Evolutionary conservation across 2,888 invertebrate genomes (phyloP).

Genomic region (Argyra leucocephala): DNA sequence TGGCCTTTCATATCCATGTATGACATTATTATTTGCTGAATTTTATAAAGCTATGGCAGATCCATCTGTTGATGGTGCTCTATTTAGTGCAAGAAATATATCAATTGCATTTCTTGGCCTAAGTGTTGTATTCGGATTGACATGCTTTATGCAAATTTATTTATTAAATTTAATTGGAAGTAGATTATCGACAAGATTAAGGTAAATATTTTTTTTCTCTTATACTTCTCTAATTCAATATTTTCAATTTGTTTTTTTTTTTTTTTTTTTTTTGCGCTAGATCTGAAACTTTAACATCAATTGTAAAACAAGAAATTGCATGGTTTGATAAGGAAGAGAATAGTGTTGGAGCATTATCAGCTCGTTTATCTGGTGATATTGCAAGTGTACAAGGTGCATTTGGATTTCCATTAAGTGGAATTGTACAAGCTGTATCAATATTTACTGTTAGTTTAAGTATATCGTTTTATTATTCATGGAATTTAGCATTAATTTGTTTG

Average conservation of each 20-base stretch:
- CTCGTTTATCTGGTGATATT: constrained; percentile 61
- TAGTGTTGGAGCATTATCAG: constrained; percentile 60
- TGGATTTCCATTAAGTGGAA: constrained; percentile 57
- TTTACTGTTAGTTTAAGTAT: constrained; percentile 53
- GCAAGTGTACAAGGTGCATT: constrained; percentile 66
- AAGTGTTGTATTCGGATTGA: constrained; percentile 55
- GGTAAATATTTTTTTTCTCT: constrained; percentile 38
- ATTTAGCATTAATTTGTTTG: constrained; percentile 58
- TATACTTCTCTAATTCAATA: neutral
- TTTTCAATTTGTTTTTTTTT: neutral
- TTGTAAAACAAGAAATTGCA: constrained; percentile 63
- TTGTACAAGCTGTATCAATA: constrained; percentile 59
- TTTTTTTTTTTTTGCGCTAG: neutral
- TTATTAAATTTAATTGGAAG: constrained; percentile 71
- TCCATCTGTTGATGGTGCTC: constrained; percentile 49
- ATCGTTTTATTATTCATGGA: constrained; percentile 59
- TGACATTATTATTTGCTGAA: constrained; percentile 68
- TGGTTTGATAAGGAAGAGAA: constrained; percentile 63
- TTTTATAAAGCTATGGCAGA: constrained; percentile 61
- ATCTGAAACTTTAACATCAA: constrained; percentile 50
- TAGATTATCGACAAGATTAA: constrained; percentile 58
- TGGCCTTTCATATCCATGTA: constrained; percentile 64
- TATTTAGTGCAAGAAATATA: constrained; percentile 50
- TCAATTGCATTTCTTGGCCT: constrained; percentile 56
- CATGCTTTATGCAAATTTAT: constrained; percentile 61